Conservation (phyloP, 2,113 vertebrate species). For the Lycaon pictus region DNA sequence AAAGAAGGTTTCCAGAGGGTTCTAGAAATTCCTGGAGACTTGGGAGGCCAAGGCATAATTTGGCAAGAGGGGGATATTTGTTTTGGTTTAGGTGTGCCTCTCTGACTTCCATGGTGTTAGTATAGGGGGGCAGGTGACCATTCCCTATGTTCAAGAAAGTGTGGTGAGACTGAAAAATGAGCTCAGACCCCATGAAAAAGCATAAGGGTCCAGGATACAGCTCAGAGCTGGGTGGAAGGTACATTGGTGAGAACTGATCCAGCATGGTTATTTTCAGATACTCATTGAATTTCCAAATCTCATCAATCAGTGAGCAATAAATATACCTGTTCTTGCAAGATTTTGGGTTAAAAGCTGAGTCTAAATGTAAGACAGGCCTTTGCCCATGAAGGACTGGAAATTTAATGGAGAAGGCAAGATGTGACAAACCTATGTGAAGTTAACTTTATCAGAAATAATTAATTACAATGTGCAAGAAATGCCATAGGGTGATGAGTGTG, state of each 20-base stretch:
- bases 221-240: neutral
- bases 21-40: neutral
- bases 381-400: neutral
- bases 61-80: neutral
- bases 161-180: neutral
- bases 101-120: neutral
- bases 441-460: neutral
- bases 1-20: slow-evolving; percentile 31
- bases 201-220: neutral
- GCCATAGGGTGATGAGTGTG: neutral
- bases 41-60: neutral
- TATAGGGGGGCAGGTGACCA: too few relatives aligned
- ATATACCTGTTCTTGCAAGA: neutral
- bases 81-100: neutral
- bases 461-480: neutral
- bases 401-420: neutral
- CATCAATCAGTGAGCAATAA: neutral
- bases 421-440: neutral
- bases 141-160: neutral
- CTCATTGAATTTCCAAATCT: neutral
- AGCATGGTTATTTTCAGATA: neutral
- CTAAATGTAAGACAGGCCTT: slow-evolving; percentile 25
- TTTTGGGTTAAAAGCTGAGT: neutral
- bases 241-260: neutral
- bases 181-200: neutral